phyloP scores from a whole-genome alignment of 2,113 vertebrate species.

The Silurus asotus region DNA sequence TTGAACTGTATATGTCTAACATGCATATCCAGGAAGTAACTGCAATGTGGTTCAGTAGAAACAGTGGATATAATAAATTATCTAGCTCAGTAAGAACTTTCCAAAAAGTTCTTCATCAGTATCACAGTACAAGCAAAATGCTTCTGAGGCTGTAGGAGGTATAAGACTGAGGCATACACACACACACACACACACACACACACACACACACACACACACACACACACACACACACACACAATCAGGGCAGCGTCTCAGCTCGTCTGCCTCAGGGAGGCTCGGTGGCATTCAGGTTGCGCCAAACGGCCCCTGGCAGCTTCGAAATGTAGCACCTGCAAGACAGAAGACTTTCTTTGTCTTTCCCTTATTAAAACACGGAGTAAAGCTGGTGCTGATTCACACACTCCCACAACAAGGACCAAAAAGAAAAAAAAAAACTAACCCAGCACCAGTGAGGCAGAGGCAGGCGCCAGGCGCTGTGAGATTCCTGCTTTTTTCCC shows the following conservation, averaged over 20 bases:
- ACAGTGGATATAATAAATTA: neutral
- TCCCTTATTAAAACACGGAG: conserved; percentile 27
- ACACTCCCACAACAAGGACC: neutral
- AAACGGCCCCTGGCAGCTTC: conserved; percentile 44
- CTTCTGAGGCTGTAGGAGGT: neutral
- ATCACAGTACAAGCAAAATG: neutral
- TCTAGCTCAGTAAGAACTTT: neutral
- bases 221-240: neutral
- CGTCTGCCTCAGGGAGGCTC: conserved; percentile 29
- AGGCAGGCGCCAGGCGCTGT: conserved; percentile 25
- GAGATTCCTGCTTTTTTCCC: conserved; percentile 6
- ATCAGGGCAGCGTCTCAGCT: conserved; percentile 31
- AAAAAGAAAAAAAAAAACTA: neutral
- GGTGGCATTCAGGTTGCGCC: conserved; percentile 44
- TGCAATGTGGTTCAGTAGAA: neutral
- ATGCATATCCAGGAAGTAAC: neutral
- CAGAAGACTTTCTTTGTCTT: conserved; percentile 41
- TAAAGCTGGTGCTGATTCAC: conserved; percentile 29
- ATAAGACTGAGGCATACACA: neutral
- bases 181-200: conserved; percentile 6
- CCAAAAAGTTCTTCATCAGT: neutral
- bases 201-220: conserved; percentile 26
- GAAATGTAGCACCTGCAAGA: conserved; percentile 50
- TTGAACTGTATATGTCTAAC: neutral
- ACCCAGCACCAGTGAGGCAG: neutral